Base-by-base conservation (phyloP, 2,113 vertebrate genomes). In the Colistium nudipinnis region DNA sequence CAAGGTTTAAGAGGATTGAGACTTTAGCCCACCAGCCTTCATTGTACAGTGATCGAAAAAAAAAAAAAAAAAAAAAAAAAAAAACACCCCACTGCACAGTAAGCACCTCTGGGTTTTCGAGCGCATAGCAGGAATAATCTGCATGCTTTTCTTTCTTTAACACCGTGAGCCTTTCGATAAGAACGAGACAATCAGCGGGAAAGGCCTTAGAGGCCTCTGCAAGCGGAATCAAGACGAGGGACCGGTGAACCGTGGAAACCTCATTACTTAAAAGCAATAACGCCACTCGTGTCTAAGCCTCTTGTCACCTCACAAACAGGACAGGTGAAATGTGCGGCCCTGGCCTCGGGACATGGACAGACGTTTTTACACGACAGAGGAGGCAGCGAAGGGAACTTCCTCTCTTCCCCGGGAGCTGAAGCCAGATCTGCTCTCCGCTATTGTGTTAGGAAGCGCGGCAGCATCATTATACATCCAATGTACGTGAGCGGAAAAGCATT, bases 1-100 rank as follows among this genome's bases (percentile, higher is more conserved):
- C 61, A 60, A 61, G 39, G 63, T 70, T 80, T 91, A 89, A 89
- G 69, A 82, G 74, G 89, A 90, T 92, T 88, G 60, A 49, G 73
- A 27, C 7, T 5, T n/a, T 24, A 74, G 55, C 11, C 80, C 80
- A 70, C 66, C 80, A 27, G 47, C 60, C 41, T 57, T 68, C 59
- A 78, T 62, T 80, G 51, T 57, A 27, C 52, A 75, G 51, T 59
- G 65, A 84, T 63, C 76, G 72, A 70, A 73, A 55, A 55, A 35
- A 56, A 10, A n/a, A n/a, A n/a, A n/a, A n/a, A n/a, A n/a, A n/a
- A n/a, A n/a, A n/a, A n/a, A n/a, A n/a, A n/a, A n/a, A n/a, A n/a
- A n/a, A n/a, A n/a, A n/a, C n/a, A n/a, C n/a, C n/a, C 35, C 33
- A n/a, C 60, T 74, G 72, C 78, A 62, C 60, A 49, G 47, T 62